phyloP scores from a whole-genome alignment of 2,888 invertebrate genomes.

The Apeira syringaria region DNA sequence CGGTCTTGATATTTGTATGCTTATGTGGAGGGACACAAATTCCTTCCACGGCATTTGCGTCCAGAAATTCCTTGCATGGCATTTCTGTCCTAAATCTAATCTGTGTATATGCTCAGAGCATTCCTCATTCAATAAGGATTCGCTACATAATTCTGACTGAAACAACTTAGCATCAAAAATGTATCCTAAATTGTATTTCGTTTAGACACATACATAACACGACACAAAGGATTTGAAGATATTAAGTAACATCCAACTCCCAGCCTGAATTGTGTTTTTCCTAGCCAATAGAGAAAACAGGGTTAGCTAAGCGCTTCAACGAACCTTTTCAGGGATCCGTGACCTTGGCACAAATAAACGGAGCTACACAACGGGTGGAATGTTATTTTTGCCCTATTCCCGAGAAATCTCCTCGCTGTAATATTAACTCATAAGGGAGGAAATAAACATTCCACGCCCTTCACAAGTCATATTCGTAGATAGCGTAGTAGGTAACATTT shows the following conservation, averaged over 20 bases:
- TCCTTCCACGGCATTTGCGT: too few relatives aligned
- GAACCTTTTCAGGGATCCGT: slow-evolving; percentile 19
- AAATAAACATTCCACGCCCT: slow-evolving; percentile 3
- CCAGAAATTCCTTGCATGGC: too few relatives aligned
- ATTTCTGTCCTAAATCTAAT: too few relatives aligned
- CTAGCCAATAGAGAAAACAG: neutral
- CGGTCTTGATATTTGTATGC: too few relatives aligned
- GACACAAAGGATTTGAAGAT: too few relatives aligned
- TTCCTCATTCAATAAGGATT: too few relatives aligned
- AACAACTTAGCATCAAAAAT: too few relatives aligned
- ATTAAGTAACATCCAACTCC: neutral
- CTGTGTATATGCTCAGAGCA: too few relatives aligned
- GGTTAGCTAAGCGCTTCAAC: neutral
- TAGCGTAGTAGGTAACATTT: neutral
- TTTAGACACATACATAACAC: too few relatives aligned
- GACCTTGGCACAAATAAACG: slow-evolving; percentile 18
- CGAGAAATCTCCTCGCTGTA: slow-evolving; percentile 5
- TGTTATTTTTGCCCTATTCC: slow-evolving; percentile 19
- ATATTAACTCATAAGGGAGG: slow-evolving; percentile 15
- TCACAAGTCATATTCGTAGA: slow-evolving; percentile 1
- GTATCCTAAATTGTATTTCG: too few relatives aligned
- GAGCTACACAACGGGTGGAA: slow-evolving; percentile 16
- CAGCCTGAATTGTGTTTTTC: slow-evolving; percentile 1
- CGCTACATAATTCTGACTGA: too few relatives aligned
- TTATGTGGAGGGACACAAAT: too few relatives aligned